Evolutionary conservation across 2,797 vertebrate species (phyloP).

Genomic region (Bufotes viridis): DNA sequence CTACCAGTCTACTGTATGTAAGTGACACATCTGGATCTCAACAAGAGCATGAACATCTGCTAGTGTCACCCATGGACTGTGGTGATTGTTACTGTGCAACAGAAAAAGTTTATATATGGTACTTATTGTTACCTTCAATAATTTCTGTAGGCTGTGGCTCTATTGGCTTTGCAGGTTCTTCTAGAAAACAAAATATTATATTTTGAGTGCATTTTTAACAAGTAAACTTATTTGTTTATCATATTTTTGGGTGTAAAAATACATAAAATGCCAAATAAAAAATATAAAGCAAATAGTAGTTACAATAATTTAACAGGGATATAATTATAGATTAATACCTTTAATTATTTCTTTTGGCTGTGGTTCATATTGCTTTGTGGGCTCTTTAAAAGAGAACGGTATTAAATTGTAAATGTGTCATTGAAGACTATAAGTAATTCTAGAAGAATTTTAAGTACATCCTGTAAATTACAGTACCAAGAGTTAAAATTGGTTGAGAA

Average conservation of each 20-base stretch:
- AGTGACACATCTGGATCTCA: too few relatives aligned
- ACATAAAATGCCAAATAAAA: background rate
- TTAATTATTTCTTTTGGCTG: conserved; percentile 13
- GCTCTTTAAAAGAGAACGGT: background rate
- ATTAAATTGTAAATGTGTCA: background rate
- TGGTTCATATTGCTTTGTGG: background rate
- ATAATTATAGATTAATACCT: conserved; percentile 19
- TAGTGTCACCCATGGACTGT: too few relatives aligned
- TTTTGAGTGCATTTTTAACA: background rate
- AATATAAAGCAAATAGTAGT: background rate
- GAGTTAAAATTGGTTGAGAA: background rate
- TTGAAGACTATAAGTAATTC: background rate
- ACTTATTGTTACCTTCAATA: background rate
- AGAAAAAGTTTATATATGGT: background rate
- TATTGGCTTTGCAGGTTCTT: background rate
- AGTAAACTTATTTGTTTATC: too few relatives aligned
- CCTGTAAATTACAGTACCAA: background rate
- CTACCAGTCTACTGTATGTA: too few relatives aligned
- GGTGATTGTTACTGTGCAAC: too few relatives aligned
- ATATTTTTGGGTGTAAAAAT: background rate
- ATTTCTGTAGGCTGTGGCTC: background rate
- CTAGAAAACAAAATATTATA: background rate
- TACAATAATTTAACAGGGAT: background rate
- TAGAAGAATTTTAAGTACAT: background rate
- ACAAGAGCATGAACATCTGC: too few relatives aligned